A percentile compares a stretch with the other conserved stretches of the same genome.
Evolutionary conservation across 1,140 invertebrate species (phyloP).

Genomic region (Cotesia vestalis): DNA sequence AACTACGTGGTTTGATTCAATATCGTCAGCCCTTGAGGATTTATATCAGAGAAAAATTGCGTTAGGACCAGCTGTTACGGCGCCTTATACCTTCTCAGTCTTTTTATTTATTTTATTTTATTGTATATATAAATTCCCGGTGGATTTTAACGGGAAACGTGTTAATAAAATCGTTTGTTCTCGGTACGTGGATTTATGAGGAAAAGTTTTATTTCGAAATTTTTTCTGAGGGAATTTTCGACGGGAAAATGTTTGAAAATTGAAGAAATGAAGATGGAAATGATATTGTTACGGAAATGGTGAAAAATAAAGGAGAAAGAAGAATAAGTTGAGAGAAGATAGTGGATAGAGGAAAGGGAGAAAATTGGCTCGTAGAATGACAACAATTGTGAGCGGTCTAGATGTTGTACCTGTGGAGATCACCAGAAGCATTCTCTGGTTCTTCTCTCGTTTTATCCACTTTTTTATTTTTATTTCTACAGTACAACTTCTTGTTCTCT

Average conservation of each 20-base stretch:
- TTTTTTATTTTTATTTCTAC: background rate
- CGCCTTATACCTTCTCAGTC: slow-evolving; percentile 41
- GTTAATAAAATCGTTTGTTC: slow-evolving; percentile 49
- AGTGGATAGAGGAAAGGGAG: background rate
- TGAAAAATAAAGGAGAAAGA: background rate
- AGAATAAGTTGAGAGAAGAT: background rate
- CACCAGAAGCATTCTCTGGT: slow-evolving; percentile 7
- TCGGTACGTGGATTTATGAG: background rate
- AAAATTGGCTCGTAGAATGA: slow-evolving; percentile 16
- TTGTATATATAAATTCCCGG: slow-evolving; percentile 29
- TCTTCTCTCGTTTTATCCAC: background rate
- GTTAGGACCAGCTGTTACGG: slow-evolving; percentile 51
- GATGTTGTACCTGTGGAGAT: slow-evolving; percentile 4
- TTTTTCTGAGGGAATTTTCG: too few relatives aligned
- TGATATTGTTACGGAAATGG: too few relatives aligned
- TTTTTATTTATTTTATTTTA: slow-evolving; percentile 7
- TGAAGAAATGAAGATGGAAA: too few relatives aligned
- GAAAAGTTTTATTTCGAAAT: background rate
- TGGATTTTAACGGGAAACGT: slow-evolving; percentile 42
- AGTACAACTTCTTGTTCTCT: too few relatives aligned
- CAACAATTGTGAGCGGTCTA: background rate
- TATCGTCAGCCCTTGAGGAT: slow-evolving; percentile 48
- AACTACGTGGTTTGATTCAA: slow-evolving; percentile 49
- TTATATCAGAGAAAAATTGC: slow-evolving; percentile 54
- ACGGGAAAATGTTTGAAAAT: too few relatives aligned